Evolutionary conservation across 2,888 invertebrate species (phyloP), one percentile per base, ranked within the genome.

Genomic region (Baronia brevicornis): DNA sequence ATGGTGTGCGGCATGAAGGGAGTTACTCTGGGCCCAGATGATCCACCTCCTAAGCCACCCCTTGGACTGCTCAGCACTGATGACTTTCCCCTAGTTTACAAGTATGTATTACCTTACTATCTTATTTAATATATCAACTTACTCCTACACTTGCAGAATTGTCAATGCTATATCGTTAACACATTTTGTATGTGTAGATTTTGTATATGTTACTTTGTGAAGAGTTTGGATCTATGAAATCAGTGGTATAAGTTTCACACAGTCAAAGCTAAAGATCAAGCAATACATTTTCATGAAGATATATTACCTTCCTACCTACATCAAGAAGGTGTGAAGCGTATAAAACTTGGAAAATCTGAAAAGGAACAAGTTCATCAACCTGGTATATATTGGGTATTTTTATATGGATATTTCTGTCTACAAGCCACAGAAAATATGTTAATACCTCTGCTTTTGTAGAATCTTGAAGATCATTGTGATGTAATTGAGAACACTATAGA

Each of bases 1-100:
- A 89, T 95, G 85, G 90, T 92, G 54, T 89, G 93, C 70, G 93
- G 94, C 70, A 93, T 95, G 93, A 91, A 93, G 77, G 92, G 92
- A 42, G 85, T 89, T 48, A 88, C 91, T 50, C 86, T 90, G 56
- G 86, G 87, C 41, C 86, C 90, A 11, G 89, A 90, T 55, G 89
- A 90, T 59, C 90, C 91, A 36, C 88, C 88, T 46, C 89, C 89
- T 52, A 89, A 89, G 69, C 89, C 91, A 41, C 88, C 92, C 41
- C 87, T 95, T 45, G 96, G 96, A 47, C 89, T 95, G 38, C 92
- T 96, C 66, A 91, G 90, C 84, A 87, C 89, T 10, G 91, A 92
- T 44, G 93, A 93, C 80, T 90, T 94, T 63, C 94, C 94, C 6
- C 87, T 90, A 28, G 87, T 91, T 48, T 94, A 93, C 88, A 92